These are phyloP conservation scores for Zapornia atra DNA, from an alignment of 2,113 vertebrate genomes.

Conservation along the genomic window DNA sequence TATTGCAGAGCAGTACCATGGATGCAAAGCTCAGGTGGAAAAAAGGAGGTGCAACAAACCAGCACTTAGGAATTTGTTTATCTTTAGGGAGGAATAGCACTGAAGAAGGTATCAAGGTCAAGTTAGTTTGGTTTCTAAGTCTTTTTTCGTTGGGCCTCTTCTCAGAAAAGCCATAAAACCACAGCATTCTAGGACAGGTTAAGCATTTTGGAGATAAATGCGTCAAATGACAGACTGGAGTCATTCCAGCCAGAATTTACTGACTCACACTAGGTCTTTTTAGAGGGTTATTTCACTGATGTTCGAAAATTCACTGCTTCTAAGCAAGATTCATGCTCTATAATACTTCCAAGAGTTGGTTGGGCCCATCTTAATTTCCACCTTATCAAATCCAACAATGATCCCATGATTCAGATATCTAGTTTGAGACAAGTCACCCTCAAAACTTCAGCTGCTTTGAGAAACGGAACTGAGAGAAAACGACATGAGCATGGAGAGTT, in stretches of 20 bases:
- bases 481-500: neutral
- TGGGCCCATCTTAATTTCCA: slow-evolving; percentile 21
- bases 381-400: neutral
- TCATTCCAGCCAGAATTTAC: neutral
- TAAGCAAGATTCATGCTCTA: neutral
- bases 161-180: neutral
- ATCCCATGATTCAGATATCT: neutral
- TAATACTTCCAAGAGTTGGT: neutral
- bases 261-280: neutral
- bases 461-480: neutral
- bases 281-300: neutral
- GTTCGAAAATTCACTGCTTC: neutral
- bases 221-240: neutral
- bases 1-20: neutral
- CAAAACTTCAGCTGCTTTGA: slow-evolving; percentile 49
- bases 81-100: neutral
- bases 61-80: neutral
- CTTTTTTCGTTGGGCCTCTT: neutral
- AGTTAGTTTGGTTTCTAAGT: no score
- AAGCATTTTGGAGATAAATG: neutral
- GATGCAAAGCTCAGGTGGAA: neutral
- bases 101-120: neutral
- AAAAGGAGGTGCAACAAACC: neutral
- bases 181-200: neutral
- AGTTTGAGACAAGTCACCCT: neutral